Percentiles rank a stretch among this genome's conserved stretches.
These are phyloP conservation scores for Pseudorhiza aurosa DNA, from an alignment of 30 jellyfish, hydroid and myxozoan genomes.

Conservation along the genomic window DNA sequence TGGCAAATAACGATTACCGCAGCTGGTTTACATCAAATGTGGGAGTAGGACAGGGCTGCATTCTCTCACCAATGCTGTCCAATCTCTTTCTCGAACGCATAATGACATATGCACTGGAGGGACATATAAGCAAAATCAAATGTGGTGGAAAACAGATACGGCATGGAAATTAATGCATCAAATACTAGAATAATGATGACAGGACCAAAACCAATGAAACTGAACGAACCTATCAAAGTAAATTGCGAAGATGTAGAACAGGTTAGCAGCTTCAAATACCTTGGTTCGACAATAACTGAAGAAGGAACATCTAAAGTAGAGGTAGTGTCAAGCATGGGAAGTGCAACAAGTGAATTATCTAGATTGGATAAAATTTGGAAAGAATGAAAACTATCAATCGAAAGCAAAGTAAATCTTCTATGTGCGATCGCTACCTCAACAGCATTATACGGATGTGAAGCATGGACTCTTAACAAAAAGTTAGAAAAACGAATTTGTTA, in stretches of 20 bases:
- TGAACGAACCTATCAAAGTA: neutral
- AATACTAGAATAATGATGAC: no score
- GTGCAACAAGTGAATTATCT: neutral
- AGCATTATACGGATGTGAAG: neutral
- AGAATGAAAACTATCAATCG: neutral
- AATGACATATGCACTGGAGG: constrained; percentile 15
- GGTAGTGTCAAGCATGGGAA: neutral
- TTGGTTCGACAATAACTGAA: neutral
- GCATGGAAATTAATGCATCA: no score
- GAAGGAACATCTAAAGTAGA: neutral
- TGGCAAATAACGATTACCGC: constrained; percentile 15
- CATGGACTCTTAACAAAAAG: constrained; percentile 4
- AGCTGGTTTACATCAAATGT: constrained; percentile 11
- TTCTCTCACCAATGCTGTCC: constrained; percentile 33
- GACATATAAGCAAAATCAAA: neutral
- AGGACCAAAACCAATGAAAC: no score
- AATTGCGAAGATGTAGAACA: neutral
- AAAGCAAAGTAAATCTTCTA: neutral
- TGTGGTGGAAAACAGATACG: no score
- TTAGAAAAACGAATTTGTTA: neutral
- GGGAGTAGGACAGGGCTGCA: constrained; percentile 47
- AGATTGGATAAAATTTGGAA: neutral
- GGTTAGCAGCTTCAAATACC: neutral
- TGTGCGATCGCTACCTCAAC: constrained; percentile 8
- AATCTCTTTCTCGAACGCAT: constrained; percentile 30